phyloP scores from a whole-genome alignment of 2,888 invertebrate genomes.

The Geotrupes spiniger region DNA sequence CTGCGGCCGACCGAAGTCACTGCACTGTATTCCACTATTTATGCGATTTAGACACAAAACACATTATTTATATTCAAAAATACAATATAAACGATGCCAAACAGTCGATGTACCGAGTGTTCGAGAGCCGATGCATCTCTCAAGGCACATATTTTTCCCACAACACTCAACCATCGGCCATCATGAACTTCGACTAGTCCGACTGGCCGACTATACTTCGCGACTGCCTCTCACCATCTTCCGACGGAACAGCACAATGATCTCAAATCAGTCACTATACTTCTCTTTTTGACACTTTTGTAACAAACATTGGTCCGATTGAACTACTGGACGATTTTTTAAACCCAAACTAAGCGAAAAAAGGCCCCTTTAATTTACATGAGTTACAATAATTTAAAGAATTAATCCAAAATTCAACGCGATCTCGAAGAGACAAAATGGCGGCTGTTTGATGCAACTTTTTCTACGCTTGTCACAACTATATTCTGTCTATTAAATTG shows the following conservation, averaged over 20 bases:
- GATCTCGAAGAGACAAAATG: slow-evolving; percentile 85
- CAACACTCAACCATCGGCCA: slow-evolving; percentile 73
- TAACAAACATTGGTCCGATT: slow-evolving; percentile 48
- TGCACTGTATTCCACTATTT: slow-evolving; percentile 49
- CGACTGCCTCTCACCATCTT: slow-evolving; percentile 71
- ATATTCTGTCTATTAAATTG: slow-evolving; percentile 56
- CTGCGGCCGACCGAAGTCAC: slow-evolving; percentile 48
- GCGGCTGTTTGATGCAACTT: slow-evolving; percentile 93
- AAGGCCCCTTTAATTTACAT: slow-evolving; percentile 46
- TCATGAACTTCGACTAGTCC: slow-evolving; percentile 71
- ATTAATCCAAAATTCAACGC: slow-evolving; percentile 73
- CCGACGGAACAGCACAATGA: slow-evolving; percentile 71
- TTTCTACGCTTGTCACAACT: slow-evolving; percentile 92
- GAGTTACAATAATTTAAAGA: slow-evolving; percentile 63
- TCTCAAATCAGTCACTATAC: slow-evolving; percentile 64
- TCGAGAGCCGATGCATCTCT: slow-evolving; percentile 68
- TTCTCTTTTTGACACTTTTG: slow-evolving; percentile 55
- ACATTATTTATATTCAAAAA: slow-evolving; percentile 50
- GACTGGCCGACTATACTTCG: slow-evolving; percentile 58
- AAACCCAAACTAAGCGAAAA: slow-evolving; percentile 47
- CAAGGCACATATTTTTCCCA: slow-evolving; percentile 71
- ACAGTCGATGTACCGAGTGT: slow-evolving; percentile 66
- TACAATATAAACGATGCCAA: slow-evolving; percentile 50
- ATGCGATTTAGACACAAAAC: slow-evolving; percentile 47
- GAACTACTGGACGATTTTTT: slow-evolving; percentile 42